Evolutionary conservation across 2,113 vertebrate genomes (phyloP).

Genomic region (Melierax canorus): DNA sequence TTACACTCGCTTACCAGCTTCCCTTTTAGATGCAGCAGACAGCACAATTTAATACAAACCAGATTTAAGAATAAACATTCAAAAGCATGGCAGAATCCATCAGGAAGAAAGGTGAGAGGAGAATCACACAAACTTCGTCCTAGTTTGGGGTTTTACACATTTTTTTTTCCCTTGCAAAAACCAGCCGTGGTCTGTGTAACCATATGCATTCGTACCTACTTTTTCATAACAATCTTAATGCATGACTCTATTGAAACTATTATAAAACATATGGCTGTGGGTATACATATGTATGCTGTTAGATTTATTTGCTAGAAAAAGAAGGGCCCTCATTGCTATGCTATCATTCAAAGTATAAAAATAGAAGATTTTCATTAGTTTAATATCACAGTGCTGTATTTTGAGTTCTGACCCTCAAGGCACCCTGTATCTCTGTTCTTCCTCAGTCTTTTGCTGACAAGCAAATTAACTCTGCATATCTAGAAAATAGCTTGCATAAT

Average conservation of each 20-base stretch:
- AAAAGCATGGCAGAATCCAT: background rate
- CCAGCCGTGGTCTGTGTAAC: background rate
- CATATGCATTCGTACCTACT: background rate
- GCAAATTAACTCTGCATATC: background rate
- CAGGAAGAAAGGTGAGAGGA: background rate
- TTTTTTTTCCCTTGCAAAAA: background rate
- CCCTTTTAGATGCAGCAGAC: background rate
- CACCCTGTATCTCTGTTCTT: background rate
- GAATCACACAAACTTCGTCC: background rate
- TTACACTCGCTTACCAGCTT: background rate
- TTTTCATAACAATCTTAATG: background rate
- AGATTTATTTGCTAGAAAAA: background rate
- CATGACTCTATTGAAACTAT: background rate
- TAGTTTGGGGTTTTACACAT: background rate
- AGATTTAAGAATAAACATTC: background rate
- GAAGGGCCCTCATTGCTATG: background rate
- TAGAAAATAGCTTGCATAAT: background rate
- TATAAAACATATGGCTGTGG: background rate
- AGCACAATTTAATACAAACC: background rate
- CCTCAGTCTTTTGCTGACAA: background rate
- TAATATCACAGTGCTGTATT: background rate
- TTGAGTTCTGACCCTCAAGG: background rate
- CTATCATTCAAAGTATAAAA: background rate
- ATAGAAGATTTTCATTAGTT: background rate
- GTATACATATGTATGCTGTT: background rate